These are phyloP conservation scores for Drepanosiphum platanoidis DNA, from an alignment of 2,888 invertebrate genomes.

Conservation along the genomic window DNA sequence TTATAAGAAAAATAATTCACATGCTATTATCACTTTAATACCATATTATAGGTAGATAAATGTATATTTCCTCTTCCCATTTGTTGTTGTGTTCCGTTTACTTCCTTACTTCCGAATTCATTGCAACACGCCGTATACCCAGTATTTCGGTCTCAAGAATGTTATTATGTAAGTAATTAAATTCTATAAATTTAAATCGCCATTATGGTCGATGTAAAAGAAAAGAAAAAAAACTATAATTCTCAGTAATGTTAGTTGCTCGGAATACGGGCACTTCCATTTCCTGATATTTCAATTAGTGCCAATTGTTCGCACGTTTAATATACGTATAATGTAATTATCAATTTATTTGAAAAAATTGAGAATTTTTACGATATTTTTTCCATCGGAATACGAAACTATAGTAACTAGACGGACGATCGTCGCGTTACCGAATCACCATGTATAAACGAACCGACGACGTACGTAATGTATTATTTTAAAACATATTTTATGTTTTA, in stretches of 20 bases:
- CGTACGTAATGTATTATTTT: neutral
- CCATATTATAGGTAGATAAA: neutral
- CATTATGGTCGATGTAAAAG: neutral
- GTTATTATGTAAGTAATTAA: neutral
- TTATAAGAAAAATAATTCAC: conserved; percentile 1
- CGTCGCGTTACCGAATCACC: too few species aligned
- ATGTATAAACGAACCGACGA: too few species aligned
- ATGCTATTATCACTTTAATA: conserved; percentile 18
- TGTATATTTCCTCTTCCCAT: conserved; percentile 13
- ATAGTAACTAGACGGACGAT: too few species aligned
- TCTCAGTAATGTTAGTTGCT: neutral
- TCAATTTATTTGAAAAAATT: too few species aligned
- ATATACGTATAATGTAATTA: too few species aligned
- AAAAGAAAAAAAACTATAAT: neutral
- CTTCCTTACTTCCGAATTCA: conserved; percentile 1
- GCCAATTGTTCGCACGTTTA: too few species aligned
- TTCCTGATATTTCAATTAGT: neutral
- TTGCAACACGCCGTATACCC: neutral
- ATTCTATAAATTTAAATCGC: neutral
- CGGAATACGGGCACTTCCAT: neutral
- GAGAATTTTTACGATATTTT: too few species aligned
- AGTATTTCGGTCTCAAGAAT: too few species aligned
- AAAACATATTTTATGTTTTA: neutral
- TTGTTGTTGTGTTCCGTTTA: neutral
- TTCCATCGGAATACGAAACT: too few species aligned